Conservation (phyloP, 1,140 invertebrate species). For the Heterodera schachtii region DNA sequence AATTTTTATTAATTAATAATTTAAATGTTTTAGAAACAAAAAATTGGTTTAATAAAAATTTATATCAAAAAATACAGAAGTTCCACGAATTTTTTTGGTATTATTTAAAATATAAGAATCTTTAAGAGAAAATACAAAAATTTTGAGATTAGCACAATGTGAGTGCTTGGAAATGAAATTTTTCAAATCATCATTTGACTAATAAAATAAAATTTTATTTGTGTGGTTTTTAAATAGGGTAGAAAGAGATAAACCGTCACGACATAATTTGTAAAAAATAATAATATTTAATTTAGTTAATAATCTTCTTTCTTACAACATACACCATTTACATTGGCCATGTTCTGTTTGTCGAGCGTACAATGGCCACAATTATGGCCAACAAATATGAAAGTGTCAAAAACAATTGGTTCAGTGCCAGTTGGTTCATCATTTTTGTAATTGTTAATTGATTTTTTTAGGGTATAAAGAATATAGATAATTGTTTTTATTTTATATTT, state of each 20-base stretch:
- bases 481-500: background rate
- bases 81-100: too few species aligned
- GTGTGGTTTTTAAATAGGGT: too few species aligned
- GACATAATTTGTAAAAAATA: too few species aligned
- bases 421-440: background rate
- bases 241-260: too few species aligned
- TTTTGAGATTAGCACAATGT: too few species aligned
- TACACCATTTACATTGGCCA: slow-evolving; percentile 1
- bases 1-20: background rate
- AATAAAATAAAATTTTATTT: too few species aligned
- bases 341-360: background rate
- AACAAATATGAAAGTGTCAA: background rate
- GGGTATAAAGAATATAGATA: background rate
- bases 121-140: too few species aligned
- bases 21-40: background rate
- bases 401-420: background rate
- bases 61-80: too few species aligned
- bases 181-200: too few species aligned
- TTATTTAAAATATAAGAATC: too few species aligned
- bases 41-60: background rate
- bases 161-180: too few species aligned
- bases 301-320: background rate
- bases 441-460: background rate
- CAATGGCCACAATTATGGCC: background rate
- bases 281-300: background rate